Base-by-base conservation (phyloP, 2,888 invertebrate species). In the Caenorhabditis drosophilae region DNA sequence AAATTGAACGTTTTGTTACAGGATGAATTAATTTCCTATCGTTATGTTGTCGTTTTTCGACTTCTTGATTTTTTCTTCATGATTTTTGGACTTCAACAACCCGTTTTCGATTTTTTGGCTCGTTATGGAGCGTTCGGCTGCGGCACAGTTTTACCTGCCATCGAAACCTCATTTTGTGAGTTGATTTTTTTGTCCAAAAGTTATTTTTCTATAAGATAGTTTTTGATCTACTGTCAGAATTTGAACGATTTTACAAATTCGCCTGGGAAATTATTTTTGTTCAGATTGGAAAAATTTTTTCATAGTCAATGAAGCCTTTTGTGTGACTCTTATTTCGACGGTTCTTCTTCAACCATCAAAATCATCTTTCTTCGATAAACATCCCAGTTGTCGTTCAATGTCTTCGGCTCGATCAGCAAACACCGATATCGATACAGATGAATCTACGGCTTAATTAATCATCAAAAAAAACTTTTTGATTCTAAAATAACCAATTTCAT, bases 261-360 rank as follows among this genome's bases (percentile, higher is more conserved):
- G n/a, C n/a, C n/a, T n/a, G n/a, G n/a, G n/a, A n/a, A n/a, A n/a
- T n/a, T n/a, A n/a, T n/a, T n/a, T n/a, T n/a, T n/a, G n/a, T 79
- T 56, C 53, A 80, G 80, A 79, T 52, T 80, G 80, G 80, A 79
- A 80, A 68, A 80, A 80, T 57, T 70, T 77, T 49, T 74, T 73
- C 44, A 78, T 75, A 9, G 74, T 81, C 20, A 53, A 78, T 47
- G 80, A 79, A 54, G 73, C 80, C n/a, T 79, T 80, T 59, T 58
- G 75, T 47, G 78, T 80, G 20, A 76, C 78, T n/a, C 50, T 81
- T 4, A 74, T 81, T 48, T 75, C 79, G 9, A 79, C 80, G 0
- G 66, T 77, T 9, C 69, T 80, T n/a, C 70, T 80, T 34, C 75
- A 75, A 56, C 75, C 75, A n/a, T 76, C 73, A 23, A 71, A 70